Evolutionary conservation across 30 jellyfish, hydroid and myxozoan genomes (phyloP), one percentile per base, ranked within the genome.

Genomic region (Hydractinia echinata): DNA sequence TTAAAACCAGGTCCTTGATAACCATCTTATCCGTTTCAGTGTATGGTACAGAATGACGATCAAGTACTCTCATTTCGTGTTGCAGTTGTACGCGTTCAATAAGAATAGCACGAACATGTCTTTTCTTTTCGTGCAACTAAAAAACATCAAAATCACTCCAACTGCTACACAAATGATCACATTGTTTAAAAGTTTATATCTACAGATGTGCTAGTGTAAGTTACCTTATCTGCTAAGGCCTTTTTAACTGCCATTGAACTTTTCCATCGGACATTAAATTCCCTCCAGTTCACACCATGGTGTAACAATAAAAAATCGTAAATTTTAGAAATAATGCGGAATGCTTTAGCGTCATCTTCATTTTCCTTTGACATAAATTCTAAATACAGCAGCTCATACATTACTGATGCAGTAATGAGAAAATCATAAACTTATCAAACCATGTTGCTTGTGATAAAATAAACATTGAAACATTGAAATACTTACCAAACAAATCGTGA

Each of bases 311-410:
- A 88, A 30, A 73, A 82, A 64, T 83, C 85, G 80, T 90, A 90
- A 19, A 90, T 82, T 87, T 83, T 85, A 18, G 94, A 71, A 4
- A 90, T 66, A 55, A 90, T 72, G 58, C 86, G 89, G 69, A 90
- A 90, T 13, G 97, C 71, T 71, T 90, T 90, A 10, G 95, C 83
- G 68, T 90, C 97, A 72, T 90, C 97, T 79, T 90, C 97, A 62
- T 85, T 83, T 64, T 77, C 76, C 56, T 76, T 84, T 72, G 79
- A 67, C 85, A 90, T 88, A 72, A 78, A 86, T 20, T 85, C 97
- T 90, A 67, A 8, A 58, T 13, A 58, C 18, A 58, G 69, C 15
- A 58, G 69, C 18, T 11, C 18, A 58, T 13, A 0, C 18, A 58
- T 0, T 11, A 58, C 44, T 1, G 44, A 30, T 1, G 44, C 44